Base-by-base conservation (phyloP, 2,113 vertebrate species). In the Catharus minimus region DNA sequence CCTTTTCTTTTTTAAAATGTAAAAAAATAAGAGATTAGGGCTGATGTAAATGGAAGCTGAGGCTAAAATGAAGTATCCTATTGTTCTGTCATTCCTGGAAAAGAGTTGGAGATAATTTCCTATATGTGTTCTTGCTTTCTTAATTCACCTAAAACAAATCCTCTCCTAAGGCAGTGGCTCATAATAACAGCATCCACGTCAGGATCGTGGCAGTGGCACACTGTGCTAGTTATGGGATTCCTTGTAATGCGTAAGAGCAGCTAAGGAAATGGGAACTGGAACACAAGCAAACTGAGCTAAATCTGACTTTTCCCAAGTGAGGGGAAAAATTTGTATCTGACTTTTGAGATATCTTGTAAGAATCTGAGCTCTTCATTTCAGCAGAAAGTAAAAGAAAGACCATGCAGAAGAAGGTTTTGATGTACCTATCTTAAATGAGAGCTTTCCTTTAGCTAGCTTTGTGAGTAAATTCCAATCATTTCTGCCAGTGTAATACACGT, bases 131-230 rank as follows among this genome's bases (percentile, higher is more conserved):
- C 73, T 67, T 67, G 7, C 41, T 90, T 92, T 80, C 41, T 44
- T 84, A 90, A 65, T 46, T 93, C 55, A 82, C 93, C 77, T 90
- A 71, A 93, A 93, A 13, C 38, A 68, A 81, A 23, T 64, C 24
- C 5, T 88, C 26, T 94, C 78, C 77, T 78, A 84, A 84, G 91
- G 86, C 69, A 81, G 57, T 60, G 60, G 73, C 91, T 82, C 26
- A 61, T 80, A 94, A 90, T 75, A 92, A 86, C 81, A 92, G 44
- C 4, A 5, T 33, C 46, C 12, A 41, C 15, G 19, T 93, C 83
- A 94, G 77, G 83, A 74, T 57, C 0, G 2, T 65, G 81, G 32
- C 3, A 7, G 28, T 76, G 87, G 39, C 84, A 91, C 71, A 65
- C 76, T 72, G 55, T 53, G 66, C 81, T 89, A 65, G 61, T 92